phyloP scores from a whole-genome alignment of 2,888 invertebrate species.

The Melipona bicolor region DNA sequence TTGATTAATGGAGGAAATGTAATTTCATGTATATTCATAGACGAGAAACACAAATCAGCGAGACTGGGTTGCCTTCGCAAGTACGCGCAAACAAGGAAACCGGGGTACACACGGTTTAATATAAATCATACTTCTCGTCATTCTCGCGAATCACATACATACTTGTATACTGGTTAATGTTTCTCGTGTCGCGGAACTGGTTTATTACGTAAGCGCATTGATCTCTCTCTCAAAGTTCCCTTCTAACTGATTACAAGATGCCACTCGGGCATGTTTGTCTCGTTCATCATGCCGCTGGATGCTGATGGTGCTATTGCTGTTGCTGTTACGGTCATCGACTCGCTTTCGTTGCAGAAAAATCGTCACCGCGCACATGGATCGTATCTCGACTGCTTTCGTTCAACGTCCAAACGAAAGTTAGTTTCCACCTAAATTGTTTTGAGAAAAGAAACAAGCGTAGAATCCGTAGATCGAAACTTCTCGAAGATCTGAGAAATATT shows the following conservation, averaged over 20 bases:
- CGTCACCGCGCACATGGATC: not conserved
- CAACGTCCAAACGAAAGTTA: no score
- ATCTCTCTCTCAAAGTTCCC: conserved; percentile 44
- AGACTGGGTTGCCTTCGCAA: no score
- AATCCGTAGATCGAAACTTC: no score
- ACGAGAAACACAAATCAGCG: no score
- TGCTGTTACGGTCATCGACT: conserved; percentile 1
- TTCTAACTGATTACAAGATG: conserved; percentile 38
- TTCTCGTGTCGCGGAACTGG: conserved; percentile 40
- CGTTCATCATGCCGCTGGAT: conserved; percentile 3
- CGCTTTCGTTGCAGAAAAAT: not conserved
- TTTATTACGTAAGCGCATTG: conserved; percentile 58
- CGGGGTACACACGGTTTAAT: not conserved
- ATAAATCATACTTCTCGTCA: conserved; percentile 37
- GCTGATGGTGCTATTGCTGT: no score
- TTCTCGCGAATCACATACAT: not conserved
- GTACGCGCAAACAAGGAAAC: no score
- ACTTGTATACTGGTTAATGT: conserved; percentile 28
- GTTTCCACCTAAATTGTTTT: no score
- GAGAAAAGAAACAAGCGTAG: no score
- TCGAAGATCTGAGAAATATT: no score
- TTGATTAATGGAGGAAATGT: no score
- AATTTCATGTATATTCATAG: no score
- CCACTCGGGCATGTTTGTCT: conserved; percentile 26
- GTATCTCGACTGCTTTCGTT: no score